Evolutionary conservation across 1,140 invertebrate species (phyloP).

Genomic region (Fopius arisanus): DNA sequence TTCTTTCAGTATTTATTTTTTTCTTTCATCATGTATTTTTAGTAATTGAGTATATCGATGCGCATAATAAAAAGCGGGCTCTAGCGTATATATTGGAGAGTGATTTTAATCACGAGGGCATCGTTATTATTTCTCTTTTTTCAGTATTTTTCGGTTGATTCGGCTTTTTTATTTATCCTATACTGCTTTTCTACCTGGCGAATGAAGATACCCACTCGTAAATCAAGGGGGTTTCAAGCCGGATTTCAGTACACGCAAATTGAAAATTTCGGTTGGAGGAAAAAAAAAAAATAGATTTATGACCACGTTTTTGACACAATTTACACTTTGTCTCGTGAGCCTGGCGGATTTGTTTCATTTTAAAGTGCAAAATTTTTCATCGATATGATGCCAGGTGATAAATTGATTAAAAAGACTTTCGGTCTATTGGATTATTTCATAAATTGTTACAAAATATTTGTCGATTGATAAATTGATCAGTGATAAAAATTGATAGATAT

Average conservation of each 20-base stretch:
- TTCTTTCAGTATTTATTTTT: conserved; percentile 18
- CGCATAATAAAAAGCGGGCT: conserved; percentile 25
- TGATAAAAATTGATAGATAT: conserved; percentile 22
- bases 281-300: background rate
- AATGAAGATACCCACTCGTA: background rate
- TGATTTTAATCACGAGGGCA: conserved; percentile 40
- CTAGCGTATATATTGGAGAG: conserved; percentile 30
- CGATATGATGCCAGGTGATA: conserved; percentile 10
- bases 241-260: conserved; percentile 6
- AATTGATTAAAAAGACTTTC: conserved; percentile 14
- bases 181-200: background rate
- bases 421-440: conserved; percentile 21
- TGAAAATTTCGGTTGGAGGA: background rate
- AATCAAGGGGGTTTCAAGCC: background rate
- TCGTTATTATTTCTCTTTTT: conserved; percentile 30
- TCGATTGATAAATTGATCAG: conserved; percentile 18
- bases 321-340: background rate
- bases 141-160: background rate
- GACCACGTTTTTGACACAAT: conserved; percentile 1
- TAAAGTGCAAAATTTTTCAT: background rate
- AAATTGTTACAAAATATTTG: conserved; percentile 26
- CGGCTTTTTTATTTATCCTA: conserved; percentile 7
- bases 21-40: conserved; percentile 19
- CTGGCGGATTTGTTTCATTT: background rate
- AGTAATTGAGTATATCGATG: conserved; percentile 24